A percentile compares a stretch with the other conserved stretches of the same genome.
phyloP scores from a whole-genome alignment of 2,797 vertebrate genomes.

The Hybognathus amarus region DNA sequence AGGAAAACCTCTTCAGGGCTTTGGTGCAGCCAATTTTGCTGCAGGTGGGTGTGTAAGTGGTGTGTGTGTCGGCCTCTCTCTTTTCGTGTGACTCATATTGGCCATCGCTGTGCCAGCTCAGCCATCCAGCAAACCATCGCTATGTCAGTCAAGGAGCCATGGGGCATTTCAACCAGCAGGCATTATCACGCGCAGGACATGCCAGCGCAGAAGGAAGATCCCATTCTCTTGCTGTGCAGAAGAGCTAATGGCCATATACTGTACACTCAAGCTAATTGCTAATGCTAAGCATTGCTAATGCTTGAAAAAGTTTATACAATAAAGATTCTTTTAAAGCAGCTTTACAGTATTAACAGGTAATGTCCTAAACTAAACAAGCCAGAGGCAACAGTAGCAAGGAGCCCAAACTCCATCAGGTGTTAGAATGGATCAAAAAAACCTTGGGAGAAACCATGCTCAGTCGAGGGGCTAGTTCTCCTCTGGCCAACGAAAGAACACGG shows the following conservation, averaged over 20 bases:
- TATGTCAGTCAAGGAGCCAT: constrained; percentile 51
- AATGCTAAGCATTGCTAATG: constrained; percentile 40
- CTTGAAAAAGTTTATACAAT: not conserved
- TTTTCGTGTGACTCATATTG: constrained; percentile 57
- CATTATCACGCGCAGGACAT: constrained; percentile 47
- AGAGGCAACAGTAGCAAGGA: no score
- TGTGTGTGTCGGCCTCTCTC: constrained; percentile 56
- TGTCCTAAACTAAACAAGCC: no score
- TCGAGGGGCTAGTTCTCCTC: no score
- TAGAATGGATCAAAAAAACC: no score
- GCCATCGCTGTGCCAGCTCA: constrained; percentile 38
- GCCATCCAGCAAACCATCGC: constrained; percentile 50
- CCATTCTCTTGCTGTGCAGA: constrained; percentile 31
- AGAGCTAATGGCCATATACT: constrained; percentile 4
- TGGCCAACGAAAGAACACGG: no score
- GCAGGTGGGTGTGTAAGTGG: constrained; percentile 75
- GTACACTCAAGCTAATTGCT: not conserved
- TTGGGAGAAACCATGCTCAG: no score
- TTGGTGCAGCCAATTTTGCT: constrained; percentile 72
- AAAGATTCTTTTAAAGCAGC: no score
- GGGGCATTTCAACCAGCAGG: constrained; percentile 41
- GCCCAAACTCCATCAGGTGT: no score
- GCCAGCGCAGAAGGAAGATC: constrained; percentile 62
- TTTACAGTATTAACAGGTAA: no score
- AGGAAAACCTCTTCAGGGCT: constrained; percentile 77